phyloP scores from a whole-genome alignment of 2,888 invertebrate species.

The Cephus sareptanus region DNA sequence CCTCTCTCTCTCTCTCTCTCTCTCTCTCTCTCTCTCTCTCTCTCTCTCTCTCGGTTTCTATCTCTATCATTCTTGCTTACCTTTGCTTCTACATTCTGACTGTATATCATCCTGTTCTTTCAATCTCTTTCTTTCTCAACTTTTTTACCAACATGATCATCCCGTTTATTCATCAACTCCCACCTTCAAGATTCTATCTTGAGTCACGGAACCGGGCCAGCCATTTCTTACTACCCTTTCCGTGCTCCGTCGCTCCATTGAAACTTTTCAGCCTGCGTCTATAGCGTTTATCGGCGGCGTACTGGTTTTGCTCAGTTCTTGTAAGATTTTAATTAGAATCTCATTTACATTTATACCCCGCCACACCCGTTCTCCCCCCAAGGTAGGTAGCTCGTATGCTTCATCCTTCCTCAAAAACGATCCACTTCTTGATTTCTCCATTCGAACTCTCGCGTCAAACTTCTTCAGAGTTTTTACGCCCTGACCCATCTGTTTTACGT shows the following conservation, averaged over 20 bases:
- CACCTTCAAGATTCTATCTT: neutral
- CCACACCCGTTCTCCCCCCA: neutral
- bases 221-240: neutral
- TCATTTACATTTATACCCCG: conserved; percentile 23
- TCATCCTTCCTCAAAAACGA: neutral
- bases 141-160: neutral
- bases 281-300: neutral
- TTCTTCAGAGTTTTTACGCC: neutral
- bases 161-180: neutral
- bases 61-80: conserved; percentile 16
- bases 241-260: neutral
- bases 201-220: neutral
- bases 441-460: neutral
- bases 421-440: neutral
- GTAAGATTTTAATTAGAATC: conserved; percentile 43
- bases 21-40: conserved; percentile 1
- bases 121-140: neutral
- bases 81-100: conserved; percentile 10
- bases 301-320: conserved; percentile 8
- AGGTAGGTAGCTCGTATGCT: neutral
- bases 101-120: neutral
- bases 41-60: conserved; percentile 10
- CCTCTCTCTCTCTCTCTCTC: conserved; percentile 2
- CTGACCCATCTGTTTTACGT: neutral
- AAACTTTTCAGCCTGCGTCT: neutral